Evolutionary conservation across 2,888 invertebrate genomes (phyloP), one percentile per base, ranked within the genome.

Genomic region (Gastrophysa polygoni): DNA sequence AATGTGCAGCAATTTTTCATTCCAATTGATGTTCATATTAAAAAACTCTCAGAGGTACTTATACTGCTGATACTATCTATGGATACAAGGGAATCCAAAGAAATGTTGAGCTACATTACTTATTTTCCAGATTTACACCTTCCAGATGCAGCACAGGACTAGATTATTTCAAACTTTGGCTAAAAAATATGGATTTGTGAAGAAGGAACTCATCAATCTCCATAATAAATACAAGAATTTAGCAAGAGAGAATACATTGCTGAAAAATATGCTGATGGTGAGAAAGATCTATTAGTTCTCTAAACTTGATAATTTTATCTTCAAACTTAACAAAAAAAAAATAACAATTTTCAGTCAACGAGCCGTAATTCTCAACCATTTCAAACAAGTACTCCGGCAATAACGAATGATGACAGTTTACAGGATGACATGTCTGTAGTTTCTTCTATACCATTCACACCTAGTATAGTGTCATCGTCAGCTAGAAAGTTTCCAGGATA

Each of bases 111-210:
- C n/a, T n/a, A n/a, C n/a, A n/a, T n/a, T n/a, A n/a, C n/a, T n/a
- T 16, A 46, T 34, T 32, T 69, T 68, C 43, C 51, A 76, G 75
- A 64, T 75, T 38, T 70, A 65, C 34, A 68, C 68, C 52, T 80
- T 79, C 66, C 80, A 80, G 73, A 63, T 63, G 10, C 69, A 70
- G 51, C 76, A 80, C 29, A 68, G 68, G 17, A 64, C 57, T 16
- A 63, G 66, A 28, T 65, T 76, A 18, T 56, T 70, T 11, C 71
- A 77, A 60, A 63, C 67, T 10, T 32, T 76, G 17, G 48, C 51
- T 3, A 63, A 64, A 38, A 80, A 80, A 68, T 80, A 81, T 51
- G 68, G 59, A 4, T 70, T 64, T 61, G 72, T 74, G 0, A 81
- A 80, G 63, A 74, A 69, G 11, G 75, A 78, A 64, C 68, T 74